Conservation (phyloP, 1,140 invertebrate species). For the Anoplolepis gracilipes region DNA sequence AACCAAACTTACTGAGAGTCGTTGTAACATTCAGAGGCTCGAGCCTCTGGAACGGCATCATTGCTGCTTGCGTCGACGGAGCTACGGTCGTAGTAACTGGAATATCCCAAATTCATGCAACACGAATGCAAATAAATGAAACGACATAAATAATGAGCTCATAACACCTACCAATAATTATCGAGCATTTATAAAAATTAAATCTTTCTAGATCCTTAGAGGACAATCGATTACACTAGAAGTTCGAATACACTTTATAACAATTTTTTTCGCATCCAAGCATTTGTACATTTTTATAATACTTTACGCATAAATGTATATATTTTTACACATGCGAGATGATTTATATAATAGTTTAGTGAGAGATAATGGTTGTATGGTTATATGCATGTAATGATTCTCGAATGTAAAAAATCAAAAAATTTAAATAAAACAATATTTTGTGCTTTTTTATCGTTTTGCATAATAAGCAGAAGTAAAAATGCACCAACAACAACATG, state of each 20-base stretch:
- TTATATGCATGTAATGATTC: conserved; percentile 1
- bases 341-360: conserved; percentile 1
- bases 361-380: conserved; percentile 3
- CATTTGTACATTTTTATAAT: background rate
- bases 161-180: conserved; percentile 59
- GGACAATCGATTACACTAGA: background rate
- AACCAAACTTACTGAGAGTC: conserved; percentile 80
- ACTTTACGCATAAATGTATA: conserved; percentile 19
- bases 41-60: conserved; percentile 81
- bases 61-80: conserved; percentile 79
- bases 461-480: conserved; percentile 40
- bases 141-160: conserved; percentile 67
- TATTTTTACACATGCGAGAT: conserved; percentile 18
- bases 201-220: background rate
- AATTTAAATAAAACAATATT: conserved; percentile 23
- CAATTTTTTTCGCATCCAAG: background rate
- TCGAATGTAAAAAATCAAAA: background rate
- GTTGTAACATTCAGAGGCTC: conserved; percentile 77
- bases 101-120: conserved; percentile 85
- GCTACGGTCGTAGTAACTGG: conserved; percentile 84
- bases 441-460: background rate
- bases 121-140: conserved; percentile 84
- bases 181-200: background rate
- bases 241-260: conserved; percentile 12
- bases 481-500: conserved; percentile 38